Base-by-base conservation (phyloP, 2,797 vertebrate species). In the Phoebastria nigripes region DNA sequence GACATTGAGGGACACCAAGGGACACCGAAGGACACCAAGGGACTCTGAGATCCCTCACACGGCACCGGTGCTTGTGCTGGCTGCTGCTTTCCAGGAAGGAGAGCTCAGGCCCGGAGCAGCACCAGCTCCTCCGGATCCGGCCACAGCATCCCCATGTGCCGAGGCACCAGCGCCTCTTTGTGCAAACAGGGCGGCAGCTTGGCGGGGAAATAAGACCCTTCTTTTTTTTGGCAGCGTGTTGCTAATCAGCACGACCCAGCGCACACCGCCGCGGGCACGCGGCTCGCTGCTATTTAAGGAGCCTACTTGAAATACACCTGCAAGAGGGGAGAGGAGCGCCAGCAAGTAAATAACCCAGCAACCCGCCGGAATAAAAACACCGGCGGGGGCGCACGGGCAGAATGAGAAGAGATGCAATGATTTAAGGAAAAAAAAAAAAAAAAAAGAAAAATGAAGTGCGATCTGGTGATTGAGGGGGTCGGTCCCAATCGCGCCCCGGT, bases 251-350 rank as follows among this genome's bases (percentile, higher is more conserved):
- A 87, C 82, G 72, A 80, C 93, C 77, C 86, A 56, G 94, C 12
- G 62, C 62, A 8, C 79, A 47, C 96, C 61, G 66, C 92, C 78
- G 16, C 89, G 56, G 96, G 97, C 86, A 33, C 95, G 49, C 78
- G 29, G 37, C 20, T 80, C 95, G 51, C 61, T 46, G 90, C 97
- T 87, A 96, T 97, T 98, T 98, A 88, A 82, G 72, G 97, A 97
- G 86, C 94, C 94, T 94, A 89, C 97, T 97, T 96, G 96, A 98
- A 96, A 94, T 94, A 92, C 96, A 97, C 98, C 97, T 97, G 97
- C 96, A 87, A 49, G 22, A 42, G 71, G 92, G 78, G 79, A 94
- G 90, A 88, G 86, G 63, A 91, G 67, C 10, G 35, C 91, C 91
- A 81, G 94, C 96, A 88, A 91, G 91, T 90, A 92, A 94, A 90